Conservation (phyloP, 2,888 invertebrate species). For the Drosophila mettleri region DNA sequence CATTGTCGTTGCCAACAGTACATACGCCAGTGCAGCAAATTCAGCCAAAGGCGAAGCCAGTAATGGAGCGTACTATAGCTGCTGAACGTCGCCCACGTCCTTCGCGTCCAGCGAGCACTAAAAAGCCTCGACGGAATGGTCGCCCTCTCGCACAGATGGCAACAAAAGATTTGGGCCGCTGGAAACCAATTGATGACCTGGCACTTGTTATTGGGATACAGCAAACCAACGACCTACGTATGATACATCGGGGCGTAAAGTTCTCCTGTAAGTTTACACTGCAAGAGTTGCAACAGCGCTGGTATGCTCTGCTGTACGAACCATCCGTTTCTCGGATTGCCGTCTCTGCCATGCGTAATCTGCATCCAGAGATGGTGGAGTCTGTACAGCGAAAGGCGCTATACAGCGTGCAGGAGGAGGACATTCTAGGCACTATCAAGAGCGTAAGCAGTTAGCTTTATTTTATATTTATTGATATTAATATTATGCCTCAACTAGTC, state of each 20-base stretch:
- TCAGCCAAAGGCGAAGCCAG: constrained; percentile 43
- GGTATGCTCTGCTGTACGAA: constrained; percentile 98
- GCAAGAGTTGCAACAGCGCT: constrained; percentile 96
- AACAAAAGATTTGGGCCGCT: constrained; percentile 94
- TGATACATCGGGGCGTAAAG: constrained; percentile 95
- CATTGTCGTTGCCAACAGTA: constrained; percentile 30
- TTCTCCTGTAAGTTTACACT: constrained; percentile 98
- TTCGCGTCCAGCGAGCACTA: constrained; percentile 67
- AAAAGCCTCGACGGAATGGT: constrained; percentile 67
- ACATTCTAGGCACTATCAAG: constrained; percentile 91
- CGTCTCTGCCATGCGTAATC: constrained; percentile 95
- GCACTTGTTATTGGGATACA: constrained; percentile 96
- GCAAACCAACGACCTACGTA: constrained; percentile 93
- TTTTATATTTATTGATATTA: not conserved
- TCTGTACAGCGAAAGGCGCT: constrained; percentile 94
- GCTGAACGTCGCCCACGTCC: constrained; percentile 69
- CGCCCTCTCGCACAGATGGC: constrained; percentile 86
- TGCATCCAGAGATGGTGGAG: constrained; percentile 95
- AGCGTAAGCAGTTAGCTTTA: constrained; percentile 87
- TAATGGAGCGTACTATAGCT: constrained; percentile 61
- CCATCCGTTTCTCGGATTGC: constrained; percentile 96
- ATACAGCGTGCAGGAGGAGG: constrained; percentile 95
- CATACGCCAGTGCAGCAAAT: constrained; percentile 30
- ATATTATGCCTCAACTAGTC: constrained; percentile 85
- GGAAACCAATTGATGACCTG: constrained; percentile 99